Conservation (phyloP, 2,113 vertebrate genomes). For the Bombycilla garrulus region DNA sequence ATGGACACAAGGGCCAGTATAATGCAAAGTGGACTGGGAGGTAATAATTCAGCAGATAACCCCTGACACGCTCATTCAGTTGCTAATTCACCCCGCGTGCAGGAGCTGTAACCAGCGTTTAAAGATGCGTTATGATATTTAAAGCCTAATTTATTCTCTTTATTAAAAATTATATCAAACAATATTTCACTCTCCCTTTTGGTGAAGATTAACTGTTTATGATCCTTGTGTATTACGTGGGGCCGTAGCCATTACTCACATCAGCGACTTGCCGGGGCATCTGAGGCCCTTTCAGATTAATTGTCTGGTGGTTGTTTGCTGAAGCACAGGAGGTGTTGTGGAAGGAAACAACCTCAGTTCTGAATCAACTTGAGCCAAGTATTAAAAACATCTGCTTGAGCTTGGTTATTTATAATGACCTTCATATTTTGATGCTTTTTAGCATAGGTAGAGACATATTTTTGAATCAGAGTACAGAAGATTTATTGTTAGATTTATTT, state of each 20-base stretch:
- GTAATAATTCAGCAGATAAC: slow-evolving; percentile 71
- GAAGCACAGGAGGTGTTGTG: neutral
- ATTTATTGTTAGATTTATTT: neutral
- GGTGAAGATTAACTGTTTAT: slow-evolving; percentile 58
- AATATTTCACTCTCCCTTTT: slow-evolving; percentile 58
- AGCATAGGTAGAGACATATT: neutral
- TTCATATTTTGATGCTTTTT: neutral
- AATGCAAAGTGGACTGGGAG: slow-evolving; percentile 40
- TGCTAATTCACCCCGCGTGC: neutral
- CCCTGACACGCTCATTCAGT: slow-evolving; percentile 47
- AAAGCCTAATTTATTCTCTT: slow-evolving; percentile 65
- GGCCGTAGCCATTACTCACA: neutral
- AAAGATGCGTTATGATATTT: slow-evolving; percentile 45
- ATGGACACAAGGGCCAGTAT: neutral
- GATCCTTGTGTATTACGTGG: neutral
- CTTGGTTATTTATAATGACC: neutral
- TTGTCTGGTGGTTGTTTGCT: neutral
- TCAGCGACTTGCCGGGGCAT: neutral
- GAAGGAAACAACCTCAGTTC: neutral
- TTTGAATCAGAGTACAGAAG: neutral
- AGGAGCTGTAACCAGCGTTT: slow-evolving; percentile 14
- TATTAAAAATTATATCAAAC: slow-evolving; percentile 64
- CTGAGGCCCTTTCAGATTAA: neutral
- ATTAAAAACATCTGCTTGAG: neutral
- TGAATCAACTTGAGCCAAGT: neutral